Evolutionary conservation across 2,113 vertebrate genomes (phyloP).

Genomic region (Poecile atricapillus): DNA sequence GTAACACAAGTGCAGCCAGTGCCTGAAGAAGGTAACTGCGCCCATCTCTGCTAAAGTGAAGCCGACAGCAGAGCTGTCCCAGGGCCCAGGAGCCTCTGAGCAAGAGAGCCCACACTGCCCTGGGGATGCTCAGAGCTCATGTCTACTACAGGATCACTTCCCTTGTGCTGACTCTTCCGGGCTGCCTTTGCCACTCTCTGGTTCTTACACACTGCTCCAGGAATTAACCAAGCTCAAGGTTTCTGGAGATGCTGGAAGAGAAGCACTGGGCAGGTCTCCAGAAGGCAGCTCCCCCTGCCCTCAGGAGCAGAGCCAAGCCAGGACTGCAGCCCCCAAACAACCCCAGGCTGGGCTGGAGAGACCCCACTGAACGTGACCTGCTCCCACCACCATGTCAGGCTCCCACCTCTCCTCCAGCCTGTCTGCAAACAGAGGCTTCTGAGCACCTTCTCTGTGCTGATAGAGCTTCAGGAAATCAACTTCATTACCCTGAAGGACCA

Average conservation of each 20-base stretch:
- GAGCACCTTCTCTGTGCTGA: rapidly evolving
- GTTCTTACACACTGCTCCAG: background rate
- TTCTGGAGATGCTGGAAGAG: background rate
- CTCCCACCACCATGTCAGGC: background rate
- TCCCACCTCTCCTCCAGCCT: background rate
- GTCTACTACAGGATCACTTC: background rate
- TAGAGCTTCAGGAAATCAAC: background rate
- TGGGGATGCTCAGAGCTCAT: background rate
- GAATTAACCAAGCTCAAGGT: background rate
- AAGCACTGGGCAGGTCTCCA: background rate
- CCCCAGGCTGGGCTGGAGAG: background rate
- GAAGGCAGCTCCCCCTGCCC: background rate
- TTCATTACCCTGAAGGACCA: background rate
- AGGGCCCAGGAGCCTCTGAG: background rate
- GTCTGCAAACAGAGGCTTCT: background rate
- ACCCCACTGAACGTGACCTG: rapidly evolving
- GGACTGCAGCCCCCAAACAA: background rate
- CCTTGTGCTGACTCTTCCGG: background rate
- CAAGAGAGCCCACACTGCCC: background rate
- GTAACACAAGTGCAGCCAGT: background rate
- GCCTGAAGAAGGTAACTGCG: background rate
- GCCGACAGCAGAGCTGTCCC: background rate
- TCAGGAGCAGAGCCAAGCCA: background rate
- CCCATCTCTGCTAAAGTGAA: background rate
- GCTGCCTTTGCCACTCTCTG: background rate